These are phyloP conservation scores for Drosophila orosa DNA, from an alignment of 1,140 invertebrate genomes.

Conservation along the genomic window DNA sequence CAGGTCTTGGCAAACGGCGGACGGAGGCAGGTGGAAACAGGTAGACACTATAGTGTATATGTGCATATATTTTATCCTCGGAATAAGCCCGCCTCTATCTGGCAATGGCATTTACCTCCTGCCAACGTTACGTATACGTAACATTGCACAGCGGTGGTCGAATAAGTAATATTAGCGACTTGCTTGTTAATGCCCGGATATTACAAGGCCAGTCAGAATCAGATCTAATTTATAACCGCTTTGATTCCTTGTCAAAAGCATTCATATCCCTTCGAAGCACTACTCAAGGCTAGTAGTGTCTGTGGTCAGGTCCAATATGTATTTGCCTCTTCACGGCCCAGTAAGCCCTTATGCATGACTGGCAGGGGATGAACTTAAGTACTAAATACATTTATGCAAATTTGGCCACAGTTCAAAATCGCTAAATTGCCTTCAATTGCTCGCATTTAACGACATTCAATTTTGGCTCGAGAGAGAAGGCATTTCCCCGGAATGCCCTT, in stretches of 20 bases:
- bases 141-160: neutral
- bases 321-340: conserved; percentile 4
- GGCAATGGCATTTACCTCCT: conserved; percentile 31
- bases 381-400: conserved; percentile 82
- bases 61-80: conserved; percentile 15
- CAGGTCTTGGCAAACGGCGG: conserved; percentile 1
- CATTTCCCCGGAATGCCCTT: conserved; percentile 13
- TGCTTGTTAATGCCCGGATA: conserved; percentile 10
- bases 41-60: conserved; percentile 24
- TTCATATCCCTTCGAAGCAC: neutral
- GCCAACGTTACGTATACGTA: conserved; percentile 18
- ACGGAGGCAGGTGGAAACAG: conserved; percentile 23
- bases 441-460: conserved; percentile 68
- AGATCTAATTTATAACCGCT: neutral
- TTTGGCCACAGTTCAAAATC: conserved; percentile 57
- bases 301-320: conserved; percentile 5
- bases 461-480: conserved; percentile 28
- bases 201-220: neutral
- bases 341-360: conserved; percentile 52
- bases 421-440: conserved; percentile 76
- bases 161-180: conserved; percentile 22
- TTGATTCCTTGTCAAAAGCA: conserved; percentile 10
- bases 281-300: neutral
- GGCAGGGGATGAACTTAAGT: conserved; percentile 65
- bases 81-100: conserved; percentile 11